Conservation (phyloP, 1,140 invertebrate species). For the Apis laboriosa region DNA sequence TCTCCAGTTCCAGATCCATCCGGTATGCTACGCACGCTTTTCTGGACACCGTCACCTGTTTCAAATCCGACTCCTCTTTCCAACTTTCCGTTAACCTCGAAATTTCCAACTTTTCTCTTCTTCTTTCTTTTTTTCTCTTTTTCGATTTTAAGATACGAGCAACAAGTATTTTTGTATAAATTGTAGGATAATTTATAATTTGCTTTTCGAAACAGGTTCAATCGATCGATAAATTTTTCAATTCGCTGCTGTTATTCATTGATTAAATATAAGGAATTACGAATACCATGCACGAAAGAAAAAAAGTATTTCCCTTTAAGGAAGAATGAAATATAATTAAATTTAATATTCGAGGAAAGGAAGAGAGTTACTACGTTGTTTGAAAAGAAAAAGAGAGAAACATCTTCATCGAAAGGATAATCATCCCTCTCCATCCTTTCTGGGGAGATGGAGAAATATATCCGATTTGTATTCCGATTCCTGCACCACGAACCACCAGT, state of each 20-base stretch:
- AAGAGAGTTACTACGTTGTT: not conserved
- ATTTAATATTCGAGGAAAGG: not conserved
- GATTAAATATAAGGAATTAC: too few relatives aligned
- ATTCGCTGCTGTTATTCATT: too few relatives aligned
- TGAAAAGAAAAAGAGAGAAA: constrained; percentile 23
- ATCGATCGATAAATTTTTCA: too few relatives aligned
- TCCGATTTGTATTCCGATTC: constrained; percentile 33
- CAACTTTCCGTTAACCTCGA: not conserved
- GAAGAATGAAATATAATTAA: not conserved
- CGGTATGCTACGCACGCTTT: not conserved
- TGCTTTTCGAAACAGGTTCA: too few relatives aligned
- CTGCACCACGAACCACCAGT: constrained; percentile 14
- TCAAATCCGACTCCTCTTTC: not conserved
- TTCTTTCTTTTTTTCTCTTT: not conserved
- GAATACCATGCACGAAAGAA: too few relatives aligned
- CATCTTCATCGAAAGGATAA: constrained; percentile 50
- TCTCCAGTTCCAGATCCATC: constrained; percentile 9
- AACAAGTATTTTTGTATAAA: not conserved
- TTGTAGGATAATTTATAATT: too few relatives aligned
- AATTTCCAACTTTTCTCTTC: not conserved
- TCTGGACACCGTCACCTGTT: not conserved
- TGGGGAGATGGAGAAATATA: not conserved
- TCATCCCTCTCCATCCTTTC: constrained; percentile 30
- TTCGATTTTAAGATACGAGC: not conserved
- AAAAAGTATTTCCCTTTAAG: not conserved